A percentile compares a stretch with the other conserved stretches of the same genome.
phyloP scores from a whole-genome alignment of 2,888 invertebrate genomes.

The Antheraea assamensis region DNA sequence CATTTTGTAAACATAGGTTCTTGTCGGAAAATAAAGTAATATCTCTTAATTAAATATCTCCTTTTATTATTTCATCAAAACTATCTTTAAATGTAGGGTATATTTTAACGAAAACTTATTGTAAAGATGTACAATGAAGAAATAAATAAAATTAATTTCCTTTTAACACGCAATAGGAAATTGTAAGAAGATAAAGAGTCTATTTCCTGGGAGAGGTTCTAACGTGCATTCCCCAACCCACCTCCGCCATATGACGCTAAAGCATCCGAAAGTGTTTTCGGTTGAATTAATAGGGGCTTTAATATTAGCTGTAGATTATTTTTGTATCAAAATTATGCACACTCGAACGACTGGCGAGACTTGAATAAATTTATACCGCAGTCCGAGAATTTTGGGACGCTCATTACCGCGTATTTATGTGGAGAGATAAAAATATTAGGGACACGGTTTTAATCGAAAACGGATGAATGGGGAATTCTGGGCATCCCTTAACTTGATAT shows the following conservation, averaged over 20 bases:
- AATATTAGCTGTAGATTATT: constrained; percentile 73
- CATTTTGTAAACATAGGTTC: not conserved
- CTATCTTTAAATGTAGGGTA: not conserved
- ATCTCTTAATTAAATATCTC: not conserved
- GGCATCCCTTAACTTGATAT: constrained; percentile 29
- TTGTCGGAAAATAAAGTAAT: no score
- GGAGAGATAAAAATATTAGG: constrained; percentile 81
- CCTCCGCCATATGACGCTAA: constrained; percentile 18
- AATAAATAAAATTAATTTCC: constrained; percentile 41
- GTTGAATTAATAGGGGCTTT: constrained; percentile 66
- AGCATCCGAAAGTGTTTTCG: constrained; percentile 42
- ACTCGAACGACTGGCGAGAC: constrained; percentile 71
- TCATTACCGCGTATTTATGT: constrained; percentile 81
- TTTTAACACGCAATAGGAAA: constrained; percentile 62
- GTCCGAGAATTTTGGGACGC: constrained; percentile 71
- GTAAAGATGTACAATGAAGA: constrained; percentile 3
- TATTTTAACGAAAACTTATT: not conserved
- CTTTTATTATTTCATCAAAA: not conserved
- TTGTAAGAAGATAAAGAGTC: constrained; percentile 56
- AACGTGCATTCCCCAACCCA: constrained; percentile 27
- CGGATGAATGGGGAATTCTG: constrained; percentile 64
- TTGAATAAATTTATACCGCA: constrained; percentile 78
- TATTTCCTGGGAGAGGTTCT: constrained; percentile 60
- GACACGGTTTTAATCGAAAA: constrained; percentile 77
- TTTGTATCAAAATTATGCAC: constrained; percentile 81